Conservation (phyloP, 2,888 invertebrate genomes). For the Tubulanus polymorphus region DNA sequence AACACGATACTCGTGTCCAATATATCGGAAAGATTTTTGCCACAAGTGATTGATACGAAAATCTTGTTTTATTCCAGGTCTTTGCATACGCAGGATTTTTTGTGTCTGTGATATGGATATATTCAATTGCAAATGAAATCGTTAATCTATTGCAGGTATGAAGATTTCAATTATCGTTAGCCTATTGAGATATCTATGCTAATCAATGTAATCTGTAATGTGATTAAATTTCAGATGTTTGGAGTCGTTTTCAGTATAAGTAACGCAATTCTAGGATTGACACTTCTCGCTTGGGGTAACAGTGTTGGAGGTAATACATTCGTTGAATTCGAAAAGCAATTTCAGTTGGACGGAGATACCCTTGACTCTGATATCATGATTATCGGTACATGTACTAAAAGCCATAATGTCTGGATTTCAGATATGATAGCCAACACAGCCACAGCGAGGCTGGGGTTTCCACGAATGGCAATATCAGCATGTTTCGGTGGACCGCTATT, state of each 20-base stretch:
- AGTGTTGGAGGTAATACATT: slow-evolving; percentile 60
- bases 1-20: too few species aligned
- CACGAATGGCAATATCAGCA: slow-evolving; percentile 65
- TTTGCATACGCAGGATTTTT: slow-evolving; percentile 62
- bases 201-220: background rate
- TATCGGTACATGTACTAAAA: background rate
- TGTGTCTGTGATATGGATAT: slow-evolving; percentile 61
- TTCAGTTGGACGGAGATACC: too few species aligned
- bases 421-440: slow-evolving; percentile 63
- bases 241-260: slow-evolving; percentile 61
- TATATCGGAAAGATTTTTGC: too few species aligned
- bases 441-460: slow-evolving; percentile 63
- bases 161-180: background rate
- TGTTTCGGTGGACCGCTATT: slow-evolving; percentile 68
- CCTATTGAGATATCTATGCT: background rate
- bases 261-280: slow-evolving; percentile 63
- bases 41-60: background rate
- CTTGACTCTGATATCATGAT: background rate
- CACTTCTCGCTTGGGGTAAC: slow-evolving; percentile 66
- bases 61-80: slow-evolving; percentile 28
- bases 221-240: slow-evolving; percentile 56
- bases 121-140: slow-evolving; percentile 62
- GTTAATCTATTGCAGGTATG: slow-evolving; percentile 56
- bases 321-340: too few species aligned
- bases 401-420: slow-evolving; percentile 33